These are phyloP conservation scores for Hypsopygia costalis DNA, from an alignment of 2,888 invertebrate species.

Conservation along the genomic window DNA sequence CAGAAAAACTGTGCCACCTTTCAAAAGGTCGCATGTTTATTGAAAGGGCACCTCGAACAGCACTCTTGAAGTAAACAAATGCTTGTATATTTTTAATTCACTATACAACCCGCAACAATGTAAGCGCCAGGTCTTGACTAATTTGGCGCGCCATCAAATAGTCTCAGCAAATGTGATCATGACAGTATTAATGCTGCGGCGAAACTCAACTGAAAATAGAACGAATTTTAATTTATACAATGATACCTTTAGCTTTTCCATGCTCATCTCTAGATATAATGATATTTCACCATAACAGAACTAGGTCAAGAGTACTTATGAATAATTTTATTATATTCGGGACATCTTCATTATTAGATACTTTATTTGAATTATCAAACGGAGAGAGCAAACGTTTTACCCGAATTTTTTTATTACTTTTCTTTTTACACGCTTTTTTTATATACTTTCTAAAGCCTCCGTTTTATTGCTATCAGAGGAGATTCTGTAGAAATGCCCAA, in stretches of 20 bases:
- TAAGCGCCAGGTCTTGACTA: neutral
- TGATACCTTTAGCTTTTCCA: too few species aligned
- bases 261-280: neutral
- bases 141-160: conserved; percentile 4
- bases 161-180: neutral
- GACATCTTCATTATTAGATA: conserved; percentile 18
- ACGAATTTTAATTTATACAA: too few species aligned
- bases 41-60: neutral
- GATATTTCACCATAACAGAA: conserved; percentile 8
- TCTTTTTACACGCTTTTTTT: neutral
- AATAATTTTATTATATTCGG: conserved; percentile 16
- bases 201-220: too few species aligned
- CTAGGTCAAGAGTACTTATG: conserved; percentile 11
- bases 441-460: too few species aligned
- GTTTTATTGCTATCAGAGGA: too few species aligned
- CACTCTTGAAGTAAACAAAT: neutral
- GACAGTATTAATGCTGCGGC: too few species aligned
- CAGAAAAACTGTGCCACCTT: neutral
- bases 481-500: too few species aligned
- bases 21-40: neutral
- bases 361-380: conserved; percentile 14
- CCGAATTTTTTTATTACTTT: neutral
- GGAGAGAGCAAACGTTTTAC: neutral
- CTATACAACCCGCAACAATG: neutral
- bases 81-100: neutral